phyloP scores from a whole-genome alignment of 2,888 invertebrate genomes.

The Caenorhabditis panamensis region DNA sequence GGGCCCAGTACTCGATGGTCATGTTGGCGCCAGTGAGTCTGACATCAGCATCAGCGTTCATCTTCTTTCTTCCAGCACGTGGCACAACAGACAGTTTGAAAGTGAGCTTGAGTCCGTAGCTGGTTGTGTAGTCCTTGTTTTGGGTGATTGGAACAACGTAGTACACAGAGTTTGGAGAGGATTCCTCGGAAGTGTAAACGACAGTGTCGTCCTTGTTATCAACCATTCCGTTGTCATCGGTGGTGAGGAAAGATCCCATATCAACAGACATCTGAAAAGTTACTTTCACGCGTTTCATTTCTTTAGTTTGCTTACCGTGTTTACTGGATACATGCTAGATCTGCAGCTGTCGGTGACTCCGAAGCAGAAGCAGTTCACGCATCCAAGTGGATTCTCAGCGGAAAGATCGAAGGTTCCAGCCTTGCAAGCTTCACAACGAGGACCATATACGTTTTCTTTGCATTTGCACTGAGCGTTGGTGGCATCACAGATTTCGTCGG shows the following conservation, averaged over 20 bases:
- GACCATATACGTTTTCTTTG: slow-evolving; percentile 88
- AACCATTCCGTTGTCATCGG: slow-evolving; percentile 73
- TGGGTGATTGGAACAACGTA: slow-evolving; percentile 87
- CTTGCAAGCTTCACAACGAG: slow-evolving; percentile 90
- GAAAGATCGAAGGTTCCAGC: slow-evolving; percentile 94
- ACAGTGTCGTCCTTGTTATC: slow-evolving; percentile 68
- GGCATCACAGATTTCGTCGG: slow-evolving; percentile 91
- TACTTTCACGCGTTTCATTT: no score
- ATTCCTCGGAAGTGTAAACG: slow-evolving; percentile 67
- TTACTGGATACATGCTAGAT: slow-evolving; percentile 85
- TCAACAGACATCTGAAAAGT: slow-evolving; percentile 67
- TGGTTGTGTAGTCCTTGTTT: slow-evolving; percentile 87
- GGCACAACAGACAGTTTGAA: slow-evolving; percentile 81
- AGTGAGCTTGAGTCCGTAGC: slow-evolving; percentile 82
- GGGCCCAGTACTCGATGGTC: slow-evolving; percentile 87
- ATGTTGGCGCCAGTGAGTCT: slow-evolving; percentile 85
- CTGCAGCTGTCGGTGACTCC: slow-evolving; percentile 91
- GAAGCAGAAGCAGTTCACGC: slow-evolving; percentile 97
- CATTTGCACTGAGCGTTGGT: slow-evolving; percentile 87
- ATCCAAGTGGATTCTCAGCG: slow-evolving; percentile 90
- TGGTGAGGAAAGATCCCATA: slow-evolving; percentile 67
- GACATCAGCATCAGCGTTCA: slow-evolving; percentile 74
- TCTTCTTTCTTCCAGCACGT: slow-evolving; percentile 53
- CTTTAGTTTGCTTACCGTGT: slow-evolving; percentile 62
- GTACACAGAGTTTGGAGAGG: slow-evolving; percentile 84